A percentile compares a stretch with the other conserved stretches of the same genome.
Evolutionary conservation across 1,140 invertebrate species (phyloP).

Genomic region (Coenobita brevimanus): DNA sequence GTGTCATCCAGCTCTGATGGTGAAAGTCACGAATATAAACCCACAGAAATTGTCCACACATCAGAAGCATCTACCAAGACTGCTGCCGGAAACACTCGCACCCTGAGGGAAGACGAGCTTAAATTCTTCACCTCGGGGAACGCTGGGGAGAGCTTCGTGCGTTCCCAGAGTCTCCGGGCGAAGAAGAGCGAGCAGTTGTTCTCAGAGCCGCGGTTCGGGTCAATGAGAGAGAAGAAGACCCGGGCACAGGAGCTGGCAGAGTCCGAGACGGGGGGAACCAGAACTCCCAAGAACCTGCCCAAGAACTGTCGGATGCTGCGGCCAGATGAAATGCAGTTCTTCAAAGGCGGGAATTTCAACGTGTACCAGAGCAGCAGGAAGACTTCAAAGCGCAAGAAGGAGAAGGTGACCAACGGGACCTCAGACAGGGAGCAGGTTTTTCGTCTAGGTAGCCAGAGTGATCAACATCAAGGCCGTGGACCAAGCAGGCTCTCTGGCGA

Average conservation of each 20-base stretch:
- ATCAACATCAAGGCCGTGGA: neutral
- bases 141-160: too few relatives aligned
- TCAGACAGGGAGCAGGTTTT: constrained; percentile 16
- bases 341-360: neutral
- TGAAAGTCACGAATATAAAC: neutral
- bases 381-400: neutral
- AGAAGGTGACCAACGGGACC: neutral
- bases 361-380: neutral
- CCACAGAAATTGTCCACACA: too few relatives aligned
- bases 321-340: constrained; percentile 44
- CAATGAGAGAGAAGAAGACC: too few relatives aligned
- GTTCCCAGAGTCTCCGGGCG: too few relatives aligned
- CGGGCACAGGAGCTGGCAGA: too few relatives aligned
- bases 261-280: neutral
- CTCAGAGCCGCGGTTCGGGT: too few relatives aligned
- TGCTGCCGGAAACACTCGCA: too few relatives aligned
- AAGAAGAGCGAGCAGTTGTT: too few relatives aligned
- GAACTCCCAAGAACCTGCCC: neutral
- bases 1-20: neutral
- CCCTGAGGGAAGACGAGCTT: too few relatives aligned
- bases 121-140: too few relatives aligned
- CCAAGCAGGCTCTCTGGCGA: constrained; percentile 18
- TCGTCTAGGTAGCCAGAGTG: constrained; percentile 40
- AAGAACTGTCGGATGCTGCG: constrained; percentile 34
- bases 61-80: too few relatives aligned